Evolutionary conservation across 1,140 invertebrate species (phyloP), one percentile per base, ranked within the genome.

Genomic region (Ips nitidus): DNA sequence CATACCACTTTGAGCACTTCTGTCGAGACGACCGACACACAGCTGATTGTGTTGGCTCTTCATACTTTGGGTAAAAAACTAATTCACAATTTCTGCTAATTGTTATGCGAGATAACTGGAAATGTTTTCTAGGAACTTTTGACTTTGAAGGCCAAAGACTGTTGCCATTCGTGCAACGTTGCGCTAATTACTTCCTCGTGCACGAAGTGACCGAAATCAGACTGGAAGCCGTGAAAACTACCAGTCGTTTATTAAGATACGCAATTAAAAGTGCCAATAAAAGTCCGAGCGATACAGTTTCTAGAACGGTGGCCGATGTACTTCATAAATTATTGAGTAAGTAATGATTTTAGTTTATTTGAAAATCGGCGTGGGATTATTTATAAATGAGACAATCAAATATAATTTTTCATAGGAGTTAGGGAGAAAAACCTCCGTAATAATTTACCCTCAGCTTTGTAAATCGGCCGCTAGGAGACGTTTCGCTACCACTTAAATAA

Each of bases 101-200:
- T 56, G 7, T 56, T 56, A 37, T 37, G 1, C 37, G 2, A 2
- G 7, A 56, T 56, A 56, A 22, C 22, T 22, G 22, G 22, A 56
- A 22, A 56, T 38, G 37, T 59, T 41, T 59, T 2, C 85, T 99
- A 1, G 69, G 69, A 2, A 94, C 89, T 2, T 99, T 99, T 80
- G 94, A 98, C 80, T 99, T 99, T 83, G 94, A 98, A 81, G 94
- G 94, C 2, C 93, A 97, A 79, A 94, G 93, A 50, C 83, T 98
- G 73, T 85, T 98, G 42, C 93, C 95, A 75, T 98, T 98, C 85
- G 94, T 98, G 0, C 86, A 91, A 64, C 87, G 95, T 59, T 98
- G 95, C 82, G 93, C 95, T 1, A 95, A 98, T 75, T 88, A 93
- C 80, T 98, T 96, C 78, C 83, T 99, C n/a, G 90, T 89, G 4